Conservation (phyloP, 2,888 invertebrate species). For the Orthosia incerta region DNA sequence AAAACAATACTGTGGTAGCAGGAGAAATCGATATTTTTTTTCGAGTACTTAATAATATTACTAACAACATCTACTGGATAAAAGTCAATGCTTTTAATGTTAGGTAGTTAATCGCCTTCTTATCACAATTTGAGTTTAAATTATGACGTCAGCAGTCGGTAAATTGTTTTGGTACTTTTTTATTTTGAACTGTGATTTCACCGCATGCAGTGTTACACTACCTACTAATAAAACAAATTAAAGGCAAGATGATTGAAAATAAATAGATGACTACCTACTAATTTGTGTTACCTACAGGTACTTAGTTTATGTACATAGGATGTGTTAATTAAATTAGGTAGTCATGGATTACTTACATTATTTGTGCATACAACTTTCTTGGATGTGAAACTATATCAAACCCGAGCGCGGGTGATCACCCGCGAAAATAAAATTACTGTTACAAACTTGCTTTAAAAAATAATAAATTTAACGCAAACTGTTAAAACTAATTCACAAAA, state of each 20-base stretch:
- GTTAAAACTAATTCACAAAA: slow-evolving; percentile 23
- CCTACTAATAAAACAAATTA: not conserved
- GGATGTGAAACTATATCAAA: slow-evolving; percentile 56
- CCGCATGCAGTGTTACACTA: not conserved
- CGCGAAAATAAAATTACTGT: slow-evolving; percentile 40
- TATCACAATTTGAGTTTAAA: slow-evolving; percentile 37
- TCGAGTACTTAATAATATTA: too few species aligned
- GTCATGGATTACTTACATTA: slow-evolving; percentile 69
- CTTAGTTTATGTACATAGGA: not conserved
- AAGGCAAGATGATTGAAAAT: not conserved
- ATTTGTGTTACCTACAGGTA: not conserved
- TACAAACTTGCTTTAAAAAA: not conserved
- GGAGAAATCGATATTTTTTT: too few species aligned
- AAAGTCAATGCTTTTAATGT: too few species aligned
- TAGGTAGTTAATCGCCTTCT: slow-evolving; percentile 8
- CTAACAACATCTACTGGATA: too few species aligned
- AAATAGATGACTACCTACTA: not conserved
- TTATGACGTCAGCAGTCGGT: not conserved
- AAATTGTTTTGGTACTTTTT: slow-evolving; percentile 5
- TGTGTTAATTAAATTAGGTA: not conserved
- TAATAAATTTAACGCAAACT: not conserved
- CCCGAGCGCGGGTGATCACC: slow-evolving; percentile 43
- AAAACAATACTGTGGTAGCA: not conserved
- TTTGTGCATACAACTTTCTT: slow-evolving; percentile 70
- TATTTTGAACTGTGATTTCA: not conserved